Evolutionary conservation across 2,888 invertebrate genomes (phyloP), one percentile per base, ranked within the genome.

Genomic region (Azorinus chamasolen): DNA sequence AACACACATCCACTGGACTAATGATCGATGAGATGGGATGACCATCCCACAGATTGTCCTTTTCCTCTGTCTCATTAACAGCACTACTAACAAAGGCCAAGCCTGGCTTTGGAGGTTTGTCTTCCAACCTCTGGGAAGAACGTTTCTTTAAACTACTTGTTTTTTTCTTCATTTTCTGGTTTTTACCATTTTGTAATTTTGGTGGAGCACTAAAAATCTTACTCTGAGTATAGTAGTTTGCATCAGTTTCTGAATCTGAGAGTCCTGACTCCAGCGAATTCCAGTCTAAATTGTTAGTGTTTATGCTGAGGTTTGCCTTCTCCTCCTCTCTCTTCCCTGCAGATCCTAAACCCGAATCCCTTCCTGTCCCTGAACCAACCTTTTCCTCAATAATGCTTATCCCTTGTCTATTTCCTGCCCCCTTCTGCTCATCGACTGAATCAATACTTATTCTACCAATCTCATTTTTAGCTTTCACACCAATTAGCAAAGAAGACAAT

Each of bases 341-440:
- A 10, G 85, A 85, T 37, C 85, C 85, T 12, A 88, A 41, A n/a
- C 87, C 88, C n/a, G 88, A 88, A 59, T 87, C 87, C 22, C 86
- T 71, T 51, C 87, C 86, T 51, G 78, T 83, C 58, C 82, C 79
- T 25, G 83, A 76, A n/a, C 79, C 79, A 14, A 57, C 22, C 18
- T 41, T 48, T 58, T 76, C 84, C 68, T 46, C 81, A 14, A 53
- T 64, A 20, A 70, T 66, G 53, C 48, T 65, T 20, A 50, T 45
- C 12, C 64, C 45, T 18, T 20, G 46, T 6, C 32, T 10, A 32
- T 10, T 32, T 10, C 32, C 32, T 5, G 48, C 58, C 16, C 32
- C 24, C 1, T 5, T 22, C 5, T 57, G 55, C 14, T 61, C 69
- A 51, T 55, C 50, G 8, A 32, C 22, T 24, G 59, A 50, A 43